phyloP scores from a whole-genome alignment of 92 coral and sea anemone genomes.

The Paramuricea clavata region DNA sequence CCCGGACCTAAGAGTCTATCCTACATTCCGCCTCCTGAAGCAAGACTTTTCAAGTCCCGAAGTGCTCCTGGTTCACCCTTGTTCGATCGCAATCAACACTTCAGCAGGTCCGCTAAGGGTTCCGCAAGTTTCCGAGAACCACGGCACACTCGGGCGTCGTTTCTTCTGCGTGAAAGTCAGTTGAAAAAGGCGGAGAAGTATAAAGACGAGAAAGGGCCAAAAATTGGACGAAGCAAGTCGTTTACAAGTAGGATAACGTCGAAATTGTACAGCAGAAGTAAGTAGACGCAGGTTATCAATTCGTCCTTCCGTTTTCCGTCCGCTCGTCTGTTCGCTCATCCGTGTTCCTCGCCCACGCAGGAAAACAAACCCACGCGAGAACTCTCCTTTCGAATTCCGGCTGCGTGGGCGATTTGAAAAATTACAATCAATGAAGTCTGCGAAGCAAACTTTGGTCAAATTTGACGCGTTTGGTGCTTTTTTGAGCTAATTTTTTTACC shows the following conservation, averaged over 20 bases:
- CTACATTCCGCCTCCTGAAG: constrained; percentile 92
- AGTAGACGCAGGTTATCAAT: neutral
- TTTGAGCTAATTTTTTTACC: neutral
- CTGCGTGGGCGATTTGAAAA: constrained; percentile 2
- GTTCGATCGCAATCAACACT: constrained; percentile 45
- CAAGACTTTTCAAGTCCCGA: constrained; percentile 89
- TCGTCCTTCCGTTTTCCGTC: neutral
- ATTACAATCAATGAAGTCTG: neutral
- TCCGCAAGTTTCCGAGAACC: constrained; percentile 56
- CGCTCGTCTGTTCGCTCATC: neutral
- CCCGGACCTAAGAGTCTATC: constrained; percentile 96
- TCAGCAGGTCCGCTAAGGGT: constrained; percentile 29
- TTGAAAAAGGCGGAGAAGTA: constrained; percentile 73
- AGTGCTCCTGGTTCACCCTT: constrained; percentile 93
- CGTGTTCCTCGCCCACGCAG: constrained; percentile 11
- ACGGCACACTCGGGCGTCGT: constrained; percentile 69
- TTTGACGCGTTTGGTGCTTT: neutral
- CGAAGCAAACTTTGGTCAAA: neutral
- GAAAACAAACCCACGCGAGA: constrained; percentile 10
- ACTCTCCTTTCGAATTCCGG: neutral
- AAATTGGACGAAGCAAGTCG: constrained; percentile 92
- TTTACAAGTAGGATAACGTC: constrained; percentile 64
- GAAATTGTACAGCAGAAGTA: constrained; percentile 19
- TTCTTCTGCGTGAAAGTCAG: constrained; percentile 62
- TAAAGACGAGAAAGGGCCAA: constrained; percentile 53